phyloP scores from a whole-genome alignment of 1,140 invertebrate genomes.

The Muscidifurax raptorellus region DNA sequence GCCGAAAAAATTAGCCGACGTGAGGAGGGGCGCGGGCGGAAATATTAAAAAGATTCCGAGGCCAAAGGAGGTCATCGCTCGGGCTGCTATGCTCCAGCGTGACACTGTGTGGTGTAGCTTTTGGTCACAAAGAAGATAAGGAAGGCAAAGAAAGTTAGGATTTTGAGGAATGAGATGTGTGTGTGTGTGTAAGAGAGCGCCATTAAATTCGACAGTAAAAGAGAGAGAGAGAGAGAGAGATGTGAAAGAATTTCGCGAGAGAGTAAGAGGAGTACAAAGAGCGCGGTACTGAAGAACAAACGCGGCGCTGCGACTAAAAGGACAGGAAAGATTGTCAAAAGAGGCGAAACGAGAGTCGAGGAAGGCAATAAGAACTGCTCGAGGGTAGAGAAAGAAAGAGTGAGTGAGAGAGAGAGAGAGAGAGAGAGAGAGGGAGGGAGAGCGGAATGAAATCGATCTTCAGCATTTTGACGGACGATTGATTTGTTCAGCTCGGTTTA shows the following conservation, averaged over 20 bases:
- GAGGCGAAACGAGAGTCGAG: too few species aligned
- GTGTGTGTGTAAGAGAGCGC: not conserved
- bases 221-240: not conserved
- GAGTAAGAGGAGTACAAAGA: not conserved
- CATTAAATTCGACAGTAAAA: not conserved
- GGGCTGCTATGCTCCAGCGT: not conserved
- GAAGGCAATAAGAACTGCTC: too few species aligned
- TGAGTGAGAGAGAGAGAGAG: too few species aligned
- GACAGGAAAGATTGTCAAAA: too few species aligned
- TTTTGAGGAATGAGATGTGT: not conserved
- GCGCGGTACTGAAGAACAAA: not conserved
- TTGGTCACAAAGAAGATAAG: constrained; percentile 12
- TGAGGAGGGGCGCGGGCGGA: not conserved
- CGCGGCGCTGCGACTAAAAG: too few species aligned
- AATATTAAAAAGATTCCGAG: constrained; percentile 43
- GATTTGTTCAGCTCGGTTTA: too few species aligned
- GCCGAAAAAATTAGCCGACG: constrained; percentile 30
- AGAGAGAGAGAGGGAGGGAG: too few species aligned
- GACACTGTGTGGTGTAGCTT: not conserved
- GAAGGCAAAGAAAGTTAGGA: constrained; percentile 18
- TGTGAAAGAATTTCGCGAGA: not conserved
- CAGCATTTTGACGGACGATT: too few species aligned
- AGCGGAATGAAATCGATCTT: too few species aligned
- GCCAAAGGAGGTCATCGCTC: not conserved
- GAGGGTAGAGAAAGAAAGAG: too few species aligned